Evolutionary conservation across 2,797 vertebrate species (phyloP), one percentile per base, ranked within the genome.

Genomic region (Rhinoraja longicauda): DNA sequence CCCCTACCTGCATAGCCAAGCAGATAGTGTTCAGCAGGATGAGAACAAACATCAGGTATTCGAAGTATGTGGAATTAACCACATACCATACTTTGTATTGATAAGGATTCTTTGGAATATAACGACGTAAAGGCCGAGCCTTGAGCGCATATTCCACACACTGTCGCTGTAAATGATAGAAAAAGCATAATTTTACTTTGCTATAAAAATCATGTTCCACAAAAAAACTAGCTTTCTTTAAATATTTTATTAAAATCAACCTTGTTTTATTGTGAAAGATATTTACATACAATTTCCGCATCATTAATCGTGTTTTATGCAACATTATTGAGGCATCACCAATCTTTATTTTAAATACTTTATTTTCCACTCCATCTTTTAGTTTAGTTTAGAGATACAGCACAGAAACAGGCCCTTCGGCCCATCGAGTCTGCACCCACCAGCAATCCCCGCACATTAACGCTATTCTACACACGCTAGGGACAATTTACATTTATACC

Each of bases 11-110:
- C 99, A 99, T 99, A 95, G 98, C 99, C 97, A 99, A 96, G 95
- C 99, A 99, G 97, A 99, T 99, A 96, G 99, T 99, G 97, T 99
- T 99, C 95, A 99, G 98, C 93, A 99, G 97, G 96, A 99, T 99
- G 95, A 99, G 98, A 72, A 98, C 97, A 94, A 99, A 99, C 98
- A 99, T 99, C 97, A 99, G 97, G 96, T 99, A 99, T 94, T 99
- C 99, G 93, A 99, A 99, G 96, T 99, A 99, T 96, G 98, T 99
- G 96, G 99, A 99, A 97, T 99, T 99, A 95, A 99, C 99, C 97
- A 99, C 99, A 19, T 99, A 99, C 99, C 99, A 99, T 81, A 99
- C 99, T 95, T 99, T 99, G 96, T 99, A 99, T 95, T 99, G 99
- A 96, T 99, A 99, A 53, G 97, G 98, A 96, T 99, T 99, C 96